phyloP scores from a whole-genome alignment of 2,888 invertebrate genomes.

The Caenorhabditis sp. region DNA sequence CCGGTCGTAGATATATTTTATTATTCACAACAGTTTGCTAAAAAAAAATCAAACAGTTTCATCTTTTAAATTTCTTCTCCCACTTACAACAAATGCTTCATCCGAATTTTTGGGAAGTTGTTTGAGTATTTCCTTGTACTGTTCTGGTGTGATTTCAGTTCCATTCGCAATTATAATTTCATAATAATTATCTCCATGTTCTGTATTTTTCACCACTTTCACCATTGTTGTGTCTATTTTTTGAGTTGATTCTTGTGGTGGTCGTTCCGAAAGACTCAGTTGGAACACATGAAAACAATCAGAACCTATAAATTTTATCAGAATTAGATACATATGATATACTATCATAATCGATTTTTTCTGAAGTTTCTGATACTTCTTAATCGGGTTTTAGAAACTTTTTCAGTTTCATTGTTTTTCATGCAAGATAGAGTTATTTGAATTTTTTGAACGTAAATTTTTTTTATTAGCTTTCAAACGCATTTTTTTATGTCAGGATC shows the following conservation, averaged over 20 bases:
- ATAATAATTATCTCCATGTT: background rate
- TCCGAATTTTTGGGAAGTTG: background rate
- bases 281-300: background rate
- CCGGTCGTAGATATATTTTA: slow-evolving; percentile 13
- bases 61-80: too few species aligned
- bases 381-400: too few species aligned
- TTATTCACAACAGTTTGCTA: background rate
- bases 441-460: too few species aligned
- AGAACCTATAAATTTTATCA: too few species aligned
- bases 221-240: background rate
- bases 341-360: too few species aligned
- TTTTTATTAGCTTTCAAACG: too few species aligned
- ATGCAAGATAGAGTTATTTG: too few species aligned
- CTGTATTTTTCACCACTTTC: background rate
- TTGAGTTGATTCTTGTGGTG: background rate
- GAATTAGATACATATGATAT: too few species aligned
- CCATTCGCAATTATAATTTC: background rate
- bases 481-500: too few species aligned
- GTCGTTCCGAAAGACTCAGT: background rate
- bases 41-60: background rate
- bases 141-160: background rate
- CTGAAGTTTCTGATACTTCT: too few species aligned
- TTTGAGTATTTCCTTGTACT: background rate
- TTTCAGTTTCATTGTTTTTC: too few species aligned
- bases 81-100: background rate